A percentile compares a stretch with the other conserved stretches of the same genome.
Conservation (phyloP, 2,113 vertebrate species). For the Tachysurus vachellii region DNA sequence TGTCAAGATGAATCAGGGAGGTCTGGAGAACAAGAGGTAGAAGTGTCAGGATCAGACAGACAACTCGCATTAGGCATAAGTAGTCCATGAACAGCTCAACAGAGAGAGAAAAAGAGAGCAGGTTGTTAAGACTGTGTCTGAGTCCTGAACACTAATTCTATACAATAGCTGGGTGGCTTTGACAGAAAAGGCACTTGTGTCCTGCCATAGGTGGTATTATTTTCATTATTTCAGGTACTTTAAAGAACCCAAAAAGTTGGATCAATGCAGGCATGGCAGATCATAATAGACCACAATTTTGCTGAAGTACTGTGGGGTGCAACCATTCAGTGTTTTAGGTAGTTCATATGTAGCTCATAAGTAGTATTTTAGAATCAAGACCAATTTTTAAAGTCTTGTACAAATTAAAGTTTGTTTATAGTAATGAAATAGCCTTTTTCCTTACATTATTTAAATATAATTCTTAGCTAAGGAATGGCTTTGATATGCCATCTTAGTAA, state of each 20-base stretch:
- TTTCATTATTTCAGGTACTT: not conserved
- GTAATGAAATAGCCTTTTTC: not conserved
- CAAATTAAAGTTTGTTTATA: too few relatives aligned
- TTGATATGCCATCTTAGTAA: not conserved
- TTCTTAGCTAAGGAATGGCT: not conserved
- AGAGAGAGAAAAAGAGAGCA: not conserved
- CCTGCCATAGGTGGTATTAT: not conserved
- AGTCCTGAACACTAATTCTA: not conserved
- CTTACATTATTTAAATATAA: not conserved
- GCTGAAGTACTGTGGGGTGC: not conserved
- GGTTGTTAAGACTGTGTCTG: not conserved
- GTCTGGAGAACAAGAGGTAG: not conserved
- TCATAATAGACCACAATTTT: not conserved
- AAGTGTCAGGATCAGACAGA: not conserved
- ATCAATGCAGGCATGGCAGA: not conserved
- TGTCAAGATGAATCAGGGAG: not conserved
- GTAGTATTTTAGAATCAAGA: not conserved
- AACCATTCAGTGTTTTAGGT: not conserved
- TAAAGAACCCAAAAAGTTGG: not conserved
- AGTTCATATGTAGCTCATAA: not conserved
- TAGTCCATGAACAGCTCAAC: not conserved
- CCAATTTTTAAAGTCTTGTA: not conserved
- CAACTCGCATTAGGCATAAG: not conserved
- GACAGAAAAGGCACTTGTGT: not conserved
- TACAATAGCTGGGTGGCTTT: not conserved